Conservation (phyloP, 2,888 invertebrate genomes). For the Agrilus cyanescens region DNA sequence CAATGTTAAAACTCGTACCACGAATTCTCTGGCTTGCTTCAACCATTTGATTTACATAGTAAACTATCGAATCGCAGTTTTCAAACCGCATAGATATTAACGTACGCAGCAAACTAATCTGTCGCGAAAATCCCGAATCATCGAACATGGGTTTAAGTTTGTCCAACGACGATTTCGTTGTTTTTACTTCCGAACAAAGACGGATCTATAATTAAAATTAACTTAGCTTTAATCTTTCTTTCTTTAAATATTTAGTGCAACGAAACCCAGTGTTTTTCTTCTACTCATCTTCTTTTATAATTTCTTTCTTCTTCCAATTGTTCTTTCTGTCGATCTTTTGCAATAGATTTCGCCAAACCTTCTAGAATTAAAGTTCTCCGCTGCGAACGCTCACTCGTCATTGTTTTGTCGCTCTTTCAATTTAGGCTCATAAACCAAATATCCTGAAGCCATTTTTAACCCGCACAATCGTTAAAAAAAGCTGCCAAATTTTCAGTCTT, state of each 20-base stretch:
- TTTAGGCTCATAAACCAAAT: constrained; percentile 7
- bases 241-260: no score
- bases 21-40: constrained; percentile 19
- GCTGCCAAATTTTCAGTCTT: no score
- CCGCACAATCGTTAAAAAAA: no score
- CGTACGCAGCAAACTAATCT: constrained; percentile 18
- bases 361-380: constrained; percentile 14
- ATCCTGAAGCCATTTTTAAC: constrained; percentile 7
- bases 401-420: no score
- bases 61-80: constrained; percentile 18
- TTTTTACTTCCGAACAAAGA: constrained; percentile 14
- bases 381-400: no score
- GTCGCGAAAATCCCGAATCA: no score
- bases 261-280: no score
- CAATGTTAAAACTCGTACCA: constrained; percentile 21
- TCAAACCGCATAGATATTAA: constrained; percentile 20
- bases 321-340: no score
- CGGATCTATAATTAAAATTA: constrained; percentile 21
- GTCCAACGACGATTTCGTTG: constrained; percentile 12
- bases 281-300: no score
- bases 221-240: constrained; percentile 18
- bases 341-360: constrained; percentile 10
- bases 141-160: constrained; percentile 19
- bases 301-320: no score
- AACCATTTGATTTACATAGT: constrained; percentile 21